Evolutionary conservation across 2,797 vertebrate genomes (phyloP).

Genomic region (Amazona ochrocephala): DNA sequence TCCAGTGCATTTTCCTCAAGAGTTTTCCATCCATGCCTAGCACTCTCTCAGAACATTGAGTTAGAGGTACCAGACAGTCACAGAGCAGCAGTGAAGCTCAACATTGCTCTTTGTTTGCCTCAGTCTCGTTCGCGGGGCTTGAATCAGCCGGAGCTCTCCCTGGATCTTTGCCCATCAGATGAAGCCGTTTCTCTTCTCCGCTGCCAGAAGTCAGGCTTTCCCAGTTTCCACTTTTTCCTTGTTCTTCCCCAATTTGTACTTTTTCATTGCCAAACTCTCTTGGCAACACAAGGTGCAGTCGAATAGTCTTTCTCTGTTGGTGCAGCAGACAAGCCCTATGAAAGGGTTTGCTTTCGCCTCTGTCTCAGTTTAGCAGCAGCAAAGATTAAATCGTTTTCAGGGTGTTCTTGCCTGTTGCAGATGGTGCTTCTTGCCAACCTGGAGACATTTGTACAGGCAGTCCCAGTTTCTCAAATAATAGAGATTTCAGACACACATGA

Average conservation of each 20-base stretch:
- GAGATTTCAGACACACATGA: not conserved
- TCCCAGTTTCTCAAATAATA: not conserved
- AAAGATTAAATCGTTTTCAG: not conserved
- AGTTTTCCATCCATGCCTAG: not conserved
- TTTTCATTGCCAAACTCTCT: not conserved
- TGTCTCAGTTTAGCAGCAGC: not conserved
- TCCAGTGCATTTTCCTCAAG: not conserved
- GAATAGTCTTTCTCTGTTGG: not conserved
- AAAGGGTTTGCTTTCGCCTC: not conserved
- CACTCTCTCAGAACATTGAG: not conserved
- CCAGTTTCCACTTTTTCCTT: not conserved
- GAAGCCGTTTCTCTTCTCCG: not conserved
- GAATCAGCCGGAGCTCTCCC: not conserved
- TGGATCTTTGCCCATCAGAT: slow-evolving; percentile 19
- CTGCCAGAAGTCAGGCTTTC: slow-evolving; percentile 34
- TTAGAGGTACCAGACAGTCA: not conserved
- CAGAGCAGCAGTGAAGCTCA: not conserved
- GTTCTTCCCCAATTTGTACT: not conserved
- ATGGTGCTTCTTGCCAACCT: not conserved
- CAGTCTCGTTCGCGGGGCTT: fast-evolving
- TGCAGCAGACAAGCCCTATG: not conserved
- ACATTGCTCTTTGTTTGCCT: not conserved
- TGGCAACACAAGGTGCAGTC: not conserved
- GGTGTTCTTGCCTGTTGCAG: not conserved
- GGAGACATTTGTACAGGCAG: not conserved